Base-by-base conservation (phyloP, 2,113 vertebrate genomes). In the Notothenia coriiceps region DNA sequence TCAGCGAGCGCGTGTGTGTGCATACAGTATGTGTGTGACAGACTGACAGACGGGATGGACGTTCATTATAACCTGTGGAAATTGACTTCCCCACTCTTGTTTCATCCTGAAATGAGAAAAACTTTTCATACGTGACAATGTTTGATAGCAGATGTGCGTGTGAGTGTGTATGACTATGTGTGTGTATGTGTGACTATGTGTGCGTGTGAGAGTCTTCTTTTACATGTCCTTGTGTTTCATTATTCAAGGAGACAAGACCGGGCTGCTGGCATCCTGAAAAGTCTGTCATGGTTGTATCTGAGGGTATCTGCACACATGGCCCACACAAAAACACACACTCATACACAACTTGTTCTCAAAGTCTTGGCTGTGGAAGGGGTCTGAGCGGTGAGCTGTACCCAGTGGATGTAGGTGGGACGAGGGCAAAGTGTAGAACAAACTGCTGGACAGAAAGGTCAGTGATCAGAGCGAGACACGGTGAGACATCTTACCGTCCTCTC, bases 401-500 rank as follows among this genome's bases (percentile, higher is more conserved):
- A 47, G 68, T 14, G 47, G 15, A 46, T 6, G 54, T 73, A n/a
- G 69, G 33, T 61, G 66, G 70, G 49, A 29, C 14, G 20, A 56
- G 22, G 44, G 50, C 43, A 69, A 51, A 49, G 49, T 49, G 80
- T 62, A 62, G 49, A 67, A 66, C 22, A 67, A 83, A 61, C 56
- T 10, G 59, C 55, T 29, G 57, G 60, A 86, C 49, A 43, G 35
- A 75, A 65, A 74, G 54, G 70, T 74, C 47, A 62, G 74, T 12
- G 73, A 80, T 57, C 25, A 67, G 8, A 61, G 18, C 0, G 1
- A 35, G n/a, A 55, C 17, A 40, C 18, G 22, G 35, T 10, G 10
- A 52, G 10, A 55, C 14, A 6, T 81, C 95, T 11, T 88, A 99
- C 98, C 97, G 2, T 99, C 98, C 6, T 98, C 97, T 85, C 96